Conservation (phyloP, 2,113 vertebrate genomes). For the Myrmophylax atrothorax region DNA sequence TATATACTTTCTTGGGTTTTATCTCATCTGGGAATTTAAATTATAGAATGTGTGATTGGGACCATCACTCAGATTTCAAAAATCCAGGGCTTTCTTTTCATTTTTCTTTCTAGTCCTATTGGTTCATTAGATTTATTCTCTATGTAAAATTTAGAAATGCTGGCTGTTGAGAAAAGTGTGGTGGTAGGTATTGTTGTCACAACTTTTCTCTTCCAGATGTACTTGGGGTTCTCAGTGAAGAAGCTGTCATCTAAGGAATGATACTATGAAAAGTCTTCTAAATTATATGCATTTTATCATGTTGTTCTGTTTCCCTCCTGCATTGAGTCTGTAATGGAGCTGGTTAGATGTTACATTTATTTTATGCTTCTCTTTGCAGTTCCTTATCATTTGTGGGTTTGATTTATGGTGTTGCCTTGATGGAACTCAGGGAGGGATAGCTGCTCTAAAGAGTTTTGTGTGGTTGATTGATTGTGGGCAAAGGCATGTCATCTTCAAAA, state of each 20-base stretch:
- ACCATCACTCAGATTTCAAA: not conserved
- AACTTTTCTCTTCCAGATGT: not conserved
- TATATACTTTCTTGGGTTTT: not conserved
- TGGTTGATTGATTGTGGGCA: not conserved
- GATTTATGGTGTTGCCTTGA: not conserved
- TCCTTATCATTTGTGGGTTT: not conserved
- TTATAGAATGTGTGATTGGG: not conserved
- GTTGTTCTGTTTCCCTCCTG: not conserved
- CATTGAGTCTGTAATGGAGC: not conserved
- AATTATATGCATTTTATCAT: not conserved
- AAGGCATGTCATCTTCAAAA: not conserved
- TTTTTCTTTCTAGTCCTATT: not conserved
- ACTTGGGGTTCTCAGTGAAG: not conserved
- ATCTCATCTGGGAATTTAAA: not conserved
- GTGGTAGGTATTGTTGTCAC: not conserved
- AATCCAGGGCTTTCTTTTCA: not conserved
- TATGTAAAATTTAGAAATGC: not conserved
- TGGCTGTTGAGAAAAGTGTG: not conserved
- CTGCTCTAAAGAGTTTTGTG: not conserved
- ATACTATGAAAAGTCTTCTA: not conserved
- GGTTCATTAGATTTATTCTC: not conserved
- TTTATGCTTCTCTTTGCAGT: not conserved
- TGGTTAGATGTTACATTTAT: not conserved
- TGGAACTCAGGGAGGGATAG: not conserved
- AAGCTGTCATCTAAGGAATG: not conserved